These are phyloP conservation scores for Drosophila burlai DNA, from an alignment of 1,140 invertebrate species.

Conservation along the genomic window DNA sequence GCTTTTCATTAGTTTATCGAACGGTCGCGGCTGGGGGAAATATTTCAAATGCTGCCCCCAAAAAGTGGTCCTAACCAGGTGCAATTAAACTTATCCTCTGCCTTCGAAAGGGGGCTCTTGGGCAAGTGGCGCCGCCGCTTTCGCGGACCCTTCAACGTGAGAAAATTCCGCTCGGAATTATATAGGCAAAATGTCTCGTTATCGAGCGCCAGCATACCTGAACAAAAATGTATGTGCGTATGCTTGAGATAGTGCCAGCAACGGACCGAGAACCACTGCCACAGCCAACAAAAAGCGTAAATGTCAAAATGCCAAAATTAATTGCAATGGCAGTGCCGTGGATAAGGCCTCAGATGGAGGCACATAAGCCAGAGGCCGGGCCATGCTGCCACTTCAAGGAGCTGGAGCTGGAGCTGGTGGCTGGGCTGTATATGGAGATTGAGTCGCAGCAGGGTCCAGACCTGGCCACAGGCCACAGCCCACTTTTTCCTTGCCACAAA, in stretches of 20 bases:
- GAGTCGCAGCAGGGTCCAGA: constrained; percentile 7
- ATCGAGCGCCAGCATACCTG: constrained; percentile 76
- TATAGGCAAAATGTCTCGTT: constrained; percentile 73
- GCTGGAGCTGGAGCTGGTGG: constrained; percentile 8
- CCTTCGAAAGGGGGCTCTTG: neutral
- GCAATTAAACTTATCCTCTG: constrained; percentile 59
- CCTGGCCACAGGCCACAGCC: constrained; percentile 49
- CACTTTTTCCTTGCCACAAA: constrained; percentile 63
- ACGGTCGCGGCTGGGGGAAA: constrained; percentile 37
- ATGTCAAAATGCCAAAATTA: constrained; percentile 84
- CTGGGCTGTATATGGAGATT: constrained; percentile 9
- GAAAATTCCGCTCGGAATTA: constrained; percentile 74
- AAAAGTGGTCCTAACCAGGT: constrained; percentile 58
- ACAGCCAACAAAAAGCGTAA: constrained; percentile 71
- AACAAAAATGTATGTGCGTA: constrained; percentile 78
- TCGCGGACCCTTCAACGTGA: constrained; percentile 68
- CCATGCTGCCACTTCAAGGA: constrained; percentile 47
- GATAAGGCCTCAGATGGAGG: constrained; percentile 53
- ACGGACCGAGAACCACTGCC: constrained; percentile 19
- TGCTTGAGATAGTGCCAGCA: constrained; percentile 64
- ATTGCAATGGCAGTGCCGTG: constrained; percentile 79
- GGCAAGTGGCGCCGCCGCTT: constrained; percentile 56
- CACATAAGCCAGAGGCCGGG: constrained; percentile 10
- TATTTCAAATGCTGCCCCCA: constrained; percentile 66
- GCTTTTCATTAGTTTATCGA: constrained; percentile 81